Conservation (phyloP, 2,888 invertebrate species). For the Lithophane socia region DNA sequence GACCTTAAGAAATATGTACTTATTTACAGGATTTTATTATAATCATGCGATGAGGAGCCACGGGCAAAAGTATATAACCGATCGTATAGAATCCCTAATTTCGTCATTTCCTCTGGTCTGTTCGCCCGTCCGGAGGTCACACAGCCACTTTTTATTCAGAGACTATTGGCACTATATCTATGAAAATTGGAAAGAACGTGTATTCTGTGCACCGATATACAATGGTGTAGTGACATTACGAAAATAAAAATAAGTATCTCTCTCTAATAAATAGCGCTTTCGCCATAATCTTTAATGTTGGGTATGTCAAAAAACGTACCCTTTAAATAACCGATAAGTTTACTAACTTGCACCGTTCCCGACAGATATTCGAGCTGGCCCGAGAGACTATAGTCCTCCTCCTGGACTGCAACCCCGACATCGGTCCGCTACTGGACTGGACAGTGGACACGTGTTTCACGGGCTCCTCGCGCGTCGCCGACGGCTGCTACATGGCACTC, state of each 20-base stretch:
- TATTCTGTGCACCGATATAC: too few species aligned
- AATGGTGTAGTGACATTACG: too few species aligned
- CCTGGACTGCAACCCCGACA: conserved; percentile 98
- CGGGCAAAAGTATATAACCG: too few species aligned
- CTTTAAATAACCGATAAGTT: neutral
- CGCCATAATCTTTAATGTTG: neutral
- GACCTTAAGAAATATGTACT: neutral
- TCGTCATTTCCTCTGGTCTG: too few species aligned
- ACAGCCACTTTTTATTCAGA: too few species aligned
- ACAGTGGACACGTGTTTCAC: conserved; percentile 99
- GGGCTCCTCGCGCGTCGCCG: conserved; percentile 96
- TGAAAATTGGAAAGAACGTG: too few species aligned
- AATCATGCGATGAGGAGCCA: neutral
- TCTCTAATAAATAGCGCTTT: neutral
- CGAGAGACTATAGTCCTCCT: conserved; percentile 98
- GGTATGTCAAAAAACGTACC: neutral
- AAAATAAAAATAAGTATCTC: neutral
- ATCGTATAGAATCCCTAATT: too few species aligned
- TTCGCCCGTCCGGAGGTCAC: too few species aligned
- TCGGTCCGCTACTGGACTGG: conserved; percentile 98
- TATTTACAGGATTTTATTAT: neutral
- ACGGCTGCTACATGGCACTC: conserved; percentile 98
- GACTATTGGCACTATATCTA: too few species aligned
- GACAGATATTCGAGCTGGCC: conserved; percentile 96
- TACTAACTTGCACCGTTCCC: neutral